Evolutionary conservation across 2,113 vertebrate species (phyloP), one percentile per base, ranked within the genome.

Genomic region (Rhizomys pruinosus): DNA sequence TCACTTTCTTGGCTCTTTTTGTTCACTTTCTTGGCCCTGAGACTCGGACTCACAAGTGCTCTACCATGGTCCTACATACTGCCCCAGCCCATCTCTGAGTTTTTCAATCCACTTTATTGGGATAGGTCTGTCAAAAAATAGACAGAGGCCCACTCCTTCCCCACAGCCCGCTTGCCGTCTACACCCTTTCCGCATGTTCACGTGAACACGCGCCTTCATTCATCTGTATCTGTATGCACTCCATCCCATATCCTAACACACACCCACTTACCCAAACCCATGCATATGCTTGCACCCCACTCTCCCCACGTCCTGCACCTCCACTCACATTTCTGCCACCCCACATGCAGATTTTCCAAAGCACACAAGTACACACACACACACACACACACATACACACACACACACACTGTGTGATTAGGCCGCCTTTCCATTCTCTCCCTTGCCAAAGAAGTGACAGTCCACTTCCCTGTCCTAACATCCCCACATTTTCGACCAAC

Each of bases 171-270:
- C 23, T 7, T 9, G 12, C 27, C 17, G n/a, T 17, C 44, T 52
- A 76, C 20, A 10, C 27, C 16, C 37, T n/a, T 32, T 3, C 32
- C 32, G 47, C 37, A 66, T 34, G 3, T 11, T 47, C 44, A 47
- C 25, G 1, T 9, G 37, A 8, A 11, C 29, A 42, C 27, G n/a
- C 17, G 7, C 10, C 27, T 37, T 42, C 27, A 19, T 27, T 32
- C 9, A 20, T n/a, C 15, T 52, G 5, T 12, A 20, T n/a, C 15
- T 52, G 5, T 12, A 16, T 4, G 27, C 7, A n/a, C 9, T 2
- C 20, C 20, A 37, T 2, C 29, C 57, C 71, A 22, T 29, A 80
- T 23, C 42, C 68, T 34, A 25, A 34, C 13, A 55, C 10, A 27
- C 7, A 2, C 47, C 4, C 29, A 47, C 55, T 29, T 59, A 39